These are phyloP conservation scores for Thomomys bottae DNA, from an alignment of 2,113 vertebrate genomes.

Conservation along the genomic window DNA sequence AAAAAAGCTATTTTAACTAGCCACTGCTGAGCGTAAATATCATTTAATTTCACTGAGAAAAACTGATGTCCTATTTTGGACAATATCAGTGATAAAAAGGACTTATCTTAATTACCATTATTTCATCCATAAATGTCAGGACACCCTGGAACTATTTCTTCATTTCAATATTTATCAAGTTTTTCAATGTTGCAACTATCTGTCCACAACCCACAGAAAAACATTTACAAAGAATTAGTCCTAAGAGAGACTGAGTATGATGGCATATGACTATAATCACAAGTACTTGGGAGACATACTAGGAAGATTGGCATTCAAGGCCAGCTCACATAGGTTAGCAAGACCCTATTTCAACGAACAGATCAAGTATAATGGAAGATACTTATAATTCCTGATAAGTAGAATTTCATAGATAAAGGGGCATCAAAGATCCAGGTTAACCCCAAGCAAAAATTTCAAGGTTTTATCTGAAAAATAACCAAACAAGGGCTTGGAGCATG, in stretches of 20 bases:
- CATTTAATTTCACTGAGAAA: neutral
- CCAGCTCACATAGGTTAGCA: no score
- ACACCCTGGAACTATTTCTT: neutral
- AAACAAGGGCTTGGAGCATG: no score
- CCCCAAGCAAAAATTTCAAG: no score
- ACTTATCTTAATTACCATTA: neutral
- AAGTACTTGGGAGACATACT: no score
- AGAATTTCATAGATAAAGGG: no score
- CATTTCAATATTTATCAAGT: conserved; percentile 2
- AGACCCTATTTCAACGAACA: no score
- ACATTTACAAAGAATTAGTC: neutral
- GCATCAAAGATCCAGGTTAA: no score
- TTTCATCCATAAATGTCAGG: neutral
- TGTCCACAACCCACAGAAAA: neutral
- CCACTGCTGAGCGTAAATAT: neutral
- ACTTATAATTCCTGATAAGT: no score
- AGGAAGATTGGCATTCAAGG: no score
- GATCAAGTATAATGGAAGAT: no score
- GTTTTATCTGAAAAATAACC: no score
- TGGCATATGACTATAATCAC: no score
- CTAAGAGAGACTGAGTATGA: neutral
- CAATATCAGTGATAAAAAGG: neutral
- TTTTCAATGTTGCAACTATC: neutral
- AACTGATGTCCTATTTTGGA: neutral
- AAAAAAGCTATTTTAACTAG: neutral